Base-by-base conservation (phyloP, 2,888 invertebrate genomes). In the Thecophora atra region DNA sequence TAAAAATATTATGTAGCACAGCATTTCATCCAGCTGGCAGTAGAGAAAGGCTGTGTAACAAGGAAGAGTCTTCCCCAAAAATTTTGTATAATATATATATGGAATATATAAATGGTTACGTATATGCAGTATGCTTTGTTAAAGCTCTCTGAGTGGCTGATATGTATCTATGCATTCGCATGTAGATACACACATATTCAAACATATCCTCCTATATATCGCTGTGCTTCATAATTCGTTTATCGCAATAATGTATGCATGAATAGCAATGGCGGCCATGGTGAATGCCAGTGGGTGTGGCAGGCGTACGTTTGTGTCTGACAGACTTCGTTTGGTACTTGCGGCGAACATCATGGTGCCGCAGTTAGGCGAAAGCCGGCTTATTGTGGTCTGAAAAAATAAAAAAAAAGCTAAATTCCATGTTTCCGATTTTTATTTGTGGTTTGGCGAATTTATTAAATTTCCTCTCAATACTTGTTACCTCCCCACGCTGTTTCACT, bases 171-270 rank as follows among this genome's bases (percentile, higher is more conserved):
- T 30, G 30, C 8, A 47, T 47, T 5, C 2, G 13, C 17, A 47
- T 47, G 13, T n/a, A 47, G 8, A n/a, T 11, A n/a, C 47, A 47
- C 15, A 47, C 15, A 47, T 47, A 17, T 47, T 11, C n/a, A n/a
- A 7, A 47, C 17, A n/a, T 47, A 5, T 47, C 4, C 13, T 11
- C 2, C 3, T 47, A 17, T 47, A n/a, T 47, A 19, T 63, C 8
- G 63, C 11, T 44, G 63, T 37, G 64, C 68, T 72, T 75, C 73
- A 75, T 75, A 75, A 75, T 75, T 75, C 75, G 75, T 73, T 75
- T 75, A 75, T 73, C 75, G 72, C 75, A 73, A 75, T 75, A 70
- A 75, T 75, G 75, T 75, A 73, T 72, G 73, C 75, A 75, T 73
- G 72, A 75, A 70, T 67, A 70, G 73, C 71, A 73, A 73, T 64